Percentiles rank a stretch among this genome's conserved stretches.
Conservation (phyloP, 2,888 invertebrate species). For the Lutraria lutraria region DNA sequence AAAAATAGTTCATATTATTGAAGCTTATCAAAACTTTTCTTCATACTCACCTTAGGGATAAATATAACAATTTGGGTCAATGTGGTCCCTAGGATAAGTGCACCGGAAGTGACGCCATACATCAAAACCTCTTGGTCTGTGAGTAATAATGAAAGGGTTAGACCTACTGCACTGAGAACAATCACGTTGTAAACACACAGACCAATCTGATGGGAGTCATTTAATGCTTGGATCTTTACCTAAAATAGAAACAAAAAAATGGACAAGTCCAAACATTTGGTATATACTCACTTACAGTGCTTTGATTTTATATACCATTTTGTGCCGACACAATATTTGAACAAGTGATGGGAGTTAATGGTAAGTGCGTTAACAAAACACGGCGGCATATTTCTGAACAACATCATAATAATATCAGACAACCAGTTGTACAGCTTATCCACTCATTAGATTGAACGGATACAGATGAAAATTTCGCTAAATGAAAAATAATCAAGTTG, state of each 20-base stretch:
- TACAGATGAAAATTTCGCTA: too few species aligned
- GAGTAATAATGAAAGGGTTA: constrained; percentile 66
- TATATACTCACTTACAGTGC: too few species aligned
- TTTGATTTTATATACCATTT: too few species aligned
- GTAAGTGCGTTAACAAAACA: too few species aligned
- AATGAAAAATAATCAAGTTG: too few species aligned
- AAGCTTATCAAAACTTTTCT: neutral
- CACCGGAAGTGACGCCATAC: constrained; percentile 66
- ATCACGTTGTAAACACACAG: constrained; percentile 73
- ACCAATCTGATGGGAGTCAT: constrained; percentile 74
- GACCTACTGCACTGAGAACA: constrained; percentile 65
- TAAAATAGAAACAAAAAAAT: constrained; percentile 33
- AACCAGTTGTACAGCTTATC: too few species aligned
- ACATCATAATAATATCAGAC: too few species aligned
- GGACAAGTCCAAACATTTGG: neutral
- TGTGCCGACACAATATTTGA: too few species aligned
- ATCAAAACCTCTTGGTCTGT: constrained; percentile 60
- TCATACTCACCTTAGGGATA: constrained; percentile 66
- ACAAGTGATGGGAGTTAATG: too few species aligned
- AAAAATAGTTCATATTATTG: too few species aligned
- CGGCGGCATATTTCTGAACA: too few species aligned
- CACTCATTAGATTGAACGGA: too few species aligned
- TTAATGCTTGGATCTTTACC: constrained; percentile 72
- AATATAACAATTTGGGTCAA: constrained; percentile 68
- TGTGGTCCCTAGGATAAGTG: constrained; percentile 69